These are phyloP conservation scores for Tetropium fuscum DNA, from an alignment of 2,888 invertebrate species.

Conservation along the genomic window DNA sequence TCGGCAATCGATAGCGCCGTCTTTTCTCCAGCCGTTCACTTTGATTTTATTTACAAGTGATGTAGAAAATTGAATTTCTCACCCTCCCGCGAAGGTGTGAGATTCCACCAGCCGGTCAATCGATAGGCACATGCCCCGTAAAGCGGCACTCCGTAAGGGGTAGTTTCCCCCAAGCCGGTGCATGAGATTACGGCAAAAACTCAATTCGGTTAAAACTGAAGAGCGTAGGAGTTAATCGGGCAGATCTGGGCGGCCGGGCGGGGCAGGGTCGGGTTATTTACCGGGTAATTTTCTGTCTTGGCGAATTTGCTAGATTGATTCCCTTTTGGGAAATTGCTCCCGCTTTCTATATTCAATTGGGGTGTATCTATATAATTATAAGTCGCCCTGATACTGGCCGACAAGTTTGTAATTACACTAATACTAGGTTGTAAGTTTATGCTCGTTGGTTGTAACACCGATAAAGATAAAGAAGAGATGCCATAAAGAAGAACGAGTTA, in stretches of 20 bases:
- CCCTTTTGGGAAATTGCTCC: constrained; percentile 8
- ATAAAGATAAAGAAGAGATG: too few relatives aligned
- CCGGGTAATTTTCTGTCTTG: constrained; percentile 29
- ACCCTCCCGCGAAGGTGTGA: constrained; percentile 55
- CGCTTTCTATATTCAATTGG: not conserved
- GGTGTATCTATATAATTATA: too few relatives aligned
- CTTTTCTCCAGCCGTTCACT: constrained; percentile 53
- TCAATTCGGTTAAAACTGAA: constrained; percentile 58
- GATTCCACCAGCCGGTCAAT: constrained; percentile 43
- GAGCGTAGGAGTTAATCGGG: constrained; percentile 50
- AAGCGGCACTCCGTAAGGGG: constrained; percentile 4
- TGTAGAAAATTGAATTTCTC: constrained; percentile 68
- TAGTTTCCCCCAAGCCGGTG: constrained; percentile 29
- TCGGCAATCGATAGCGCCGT: constrained; percentile 53
- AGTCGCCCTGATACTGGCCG: too few relatives aligned
- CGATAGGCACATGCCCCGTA: constrained; percentile 26
- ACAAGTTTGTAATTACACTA: too few relatives aligned
- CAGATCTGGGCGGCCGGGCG: constrained; percentile 18
- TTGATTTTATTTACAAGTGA: constrained; percentile 67
- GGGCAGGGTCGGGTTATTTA: constrained; percentile 28
- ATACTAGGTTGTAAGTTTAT: too few relatives aligned
- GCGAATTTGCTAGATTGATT: constrained; percentile 35
- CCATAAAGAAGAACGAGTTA: too few relatives aligned
- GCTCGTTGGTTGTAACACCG: too few relatives aligned
- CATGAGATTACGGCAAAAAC: constrained; percentile 56